Percentiles rank a stretch among this genome's conserved stretches.
These are phyloP conservation scores for Stenurella melanura DNA, from an alignment of 2,888 invertebrate genomes.

Conservation along the genomic window DNA sequence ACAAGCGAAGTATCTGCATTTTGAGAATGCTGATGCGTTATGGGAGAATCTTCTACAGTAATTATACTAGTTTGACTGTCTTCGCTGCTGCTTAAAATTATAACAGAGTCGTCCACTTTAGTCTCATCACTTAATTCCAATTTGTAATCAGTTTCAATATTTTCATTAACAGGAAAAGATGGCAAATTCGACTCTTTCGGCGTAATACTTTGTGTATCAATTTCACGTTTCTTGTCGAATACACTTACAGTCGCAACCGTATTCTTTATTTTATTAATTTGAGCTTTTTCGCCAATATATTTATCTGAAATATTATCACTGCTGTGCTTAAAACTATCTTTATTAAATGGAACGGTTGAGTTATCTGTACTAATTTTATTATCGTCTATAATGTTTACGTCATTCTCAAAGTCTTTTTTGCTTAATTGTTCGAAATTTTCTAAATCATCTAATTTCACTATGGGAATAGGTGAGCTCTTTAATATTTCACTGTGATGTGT, in stretches of 20 bases:
- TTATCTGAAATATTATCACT: slow-evolving; percentile 27
- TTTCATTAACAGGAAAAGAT: neutral
- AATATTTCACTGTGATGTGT: slow-evolving; percentile 44
- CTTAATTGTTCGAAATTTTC: slow-evolving; percentile 53
- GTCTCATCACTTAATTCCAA: neutral
- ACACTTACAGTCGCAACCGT: neutral
- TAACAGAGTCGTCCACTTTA: slow-evolving; percentile 6
- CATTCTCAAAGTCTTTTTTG: slow-evolving; percentile 33
- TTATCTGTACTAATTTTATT: slow-evolving; percentile 29
- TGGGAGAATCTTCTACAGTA: slow-evolving; percentile 42
- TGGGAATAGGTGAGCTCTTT: slow-evolving; percentile 24
- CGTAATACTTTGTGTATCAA: neutral
- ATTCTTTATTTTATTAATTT: neutral
- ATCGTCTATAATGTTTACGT: slow-evolving; percentile 33
- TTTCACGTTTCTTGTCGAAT: slow-evolving; percentile 9
- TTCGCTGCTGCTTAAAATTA: slow-evolving; percentile 16
- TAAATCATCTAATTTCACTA: slow-evolving; percentile 53
- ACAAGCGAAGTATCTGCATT: slow-evolving; percentile 3
- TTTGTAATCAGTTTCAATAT: neutral
- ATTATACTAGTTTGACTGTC: slow-evolving; percentile 32
- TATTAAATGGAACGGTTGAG: slow-evolving; percentile 17
- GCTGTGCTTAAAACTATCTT: slow-evolving; percentile 36
- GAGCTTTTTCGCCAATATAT: slow-evolving; percentile 16
- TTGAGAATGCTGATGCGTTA: neutral
- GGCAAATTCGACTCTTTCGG: slow-evolving; percentile 19